Percentiles rank a stretch among this genome's conserved stretches.
Evolutionary conservation across 2,113 vertebrate species (phyloP).

Genomic region (Neotragus pygmaeus): DNA sequence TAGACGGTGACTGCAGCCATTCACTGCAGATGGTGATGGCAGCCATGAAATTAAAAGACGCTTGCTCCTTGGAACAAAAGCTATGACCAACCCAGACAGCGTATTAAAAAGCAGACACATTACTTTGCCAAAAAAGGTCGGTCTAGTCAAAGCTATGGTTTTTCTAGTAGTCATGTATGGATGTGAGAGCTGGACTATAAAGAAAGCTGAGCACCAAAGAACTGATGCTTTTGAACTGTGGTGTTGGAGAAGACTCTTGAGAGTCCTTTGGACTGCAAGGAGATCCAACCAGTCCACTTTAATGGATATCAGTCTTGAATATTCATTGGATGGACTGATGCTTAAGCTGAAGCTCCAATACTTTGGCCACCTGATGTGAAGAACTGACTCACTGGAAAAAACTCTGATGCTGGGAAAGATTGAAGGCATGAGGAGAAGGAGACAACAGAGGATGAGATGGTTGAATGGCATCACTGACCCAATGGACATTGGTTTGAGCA

Average conservation of each 20-base stretch:
- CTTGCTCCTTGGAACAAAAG: neutral
- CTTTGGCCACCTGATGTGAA: neutral
- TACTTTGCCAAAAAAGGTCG: neutral
- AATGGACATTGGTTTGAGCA: neutral
- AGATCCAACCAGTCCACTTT: neutral
- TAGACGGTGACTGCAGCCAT: neutral
- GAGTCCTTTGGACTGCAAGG: neutral
- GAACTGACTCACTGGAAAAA: neutral
- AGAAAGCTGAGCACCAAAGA: neutral
- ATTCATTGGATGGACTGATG: neutral
- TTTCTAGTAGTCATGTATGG: neutral
- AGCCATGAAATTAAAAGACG: neutral
- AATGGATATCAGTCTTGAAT: neutral
- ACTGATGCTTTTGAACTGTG: neutral
- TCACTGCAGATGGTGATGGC: neutral
- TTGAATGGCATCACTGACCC: neutral
- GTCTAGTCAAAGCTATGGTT: neutral
- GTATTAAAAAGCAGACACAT: neutral
- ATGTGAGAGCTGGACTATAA: neutral
- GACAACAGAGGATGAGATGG: neutral
- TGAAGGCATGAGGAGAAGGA: neutral
- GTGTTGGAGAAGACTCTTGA: neutral
- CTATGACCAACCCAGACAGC: neutral
- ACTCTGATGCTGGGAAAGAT: neutral
- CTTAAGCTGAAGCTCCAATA: neutral